Evolutionary conservation across 1,140 invertebrate species (phyloP).

Genomic region (Hycleus phaleratus): DNA sequence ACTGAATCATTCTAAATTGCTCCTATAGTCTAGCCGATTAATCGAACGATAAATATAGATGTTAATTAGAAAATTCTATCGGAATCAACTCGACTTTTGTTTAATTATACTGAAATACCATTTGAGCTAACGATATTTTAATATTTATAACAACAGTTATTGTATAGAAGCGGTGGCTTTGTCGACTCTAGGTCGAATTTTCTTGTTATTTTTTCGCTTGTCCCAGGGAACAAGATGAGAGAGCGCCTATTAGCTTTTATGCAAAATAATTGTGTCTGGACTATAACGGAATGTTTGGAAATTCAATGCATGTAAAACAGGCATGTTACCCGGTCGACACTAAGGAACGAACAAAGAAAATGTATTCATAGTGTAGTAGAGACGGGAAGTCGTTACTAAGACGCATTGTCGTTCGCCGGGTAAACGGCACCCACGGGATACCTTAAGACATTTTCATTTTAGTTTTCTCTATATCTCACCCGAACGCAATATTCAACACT

Average conservation of each 20-base stretch:
- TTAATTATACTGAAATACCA: too few relatives aligned
- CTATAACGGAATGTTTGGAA: conserved; percentile 21
- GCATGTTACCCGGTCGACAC: conserved; percentile 13
- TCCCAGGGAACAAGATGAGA: not conserved
- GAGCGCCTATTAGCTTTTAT: not conserved
- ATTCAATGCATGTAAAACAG: conserved; percentile 39
- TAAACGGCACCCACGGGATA: conserved; percentile 32
- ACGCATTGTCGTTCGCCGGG: conserved; percentile 36
- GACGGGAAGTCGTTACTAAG: conserved; percentile 37
- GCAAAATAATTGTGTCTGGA: conserved; percentile 14
- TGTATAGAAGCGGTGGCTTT: too few relatives aligned
- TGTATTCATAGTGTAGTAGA: conserved; percentile 37
- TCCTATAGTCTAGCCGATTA: not conserved
- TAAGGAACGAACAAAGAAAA: conserved; percentile 34
- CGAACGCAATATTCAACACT: conserved; percentile 21
- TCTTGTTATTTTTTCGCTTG: too few relatives aligned
- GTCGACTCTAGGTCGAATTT: too few relatives aligned
- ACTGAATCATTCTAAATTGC: not conserved
- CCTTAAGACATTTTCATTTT: conserved; percentile 38
- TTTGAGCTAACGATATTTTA: too few relatives aligned
- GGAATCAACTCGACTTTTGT: too few relatives aligned
- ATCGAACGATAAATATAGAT: too few relatives aligned
- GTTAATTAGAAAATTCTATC: too few relatives aligned
- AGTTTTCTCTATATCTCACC: conserved; percentile 32
- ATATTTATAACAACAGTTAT: too few relatives aligned